A percentile compares a stretch with the other conserved stretches of the same genome.
Evolutionary conservation across 2,797 vertebrate species (phyloP).

Genomic region (Aplochiton taeniatus): DNA sequence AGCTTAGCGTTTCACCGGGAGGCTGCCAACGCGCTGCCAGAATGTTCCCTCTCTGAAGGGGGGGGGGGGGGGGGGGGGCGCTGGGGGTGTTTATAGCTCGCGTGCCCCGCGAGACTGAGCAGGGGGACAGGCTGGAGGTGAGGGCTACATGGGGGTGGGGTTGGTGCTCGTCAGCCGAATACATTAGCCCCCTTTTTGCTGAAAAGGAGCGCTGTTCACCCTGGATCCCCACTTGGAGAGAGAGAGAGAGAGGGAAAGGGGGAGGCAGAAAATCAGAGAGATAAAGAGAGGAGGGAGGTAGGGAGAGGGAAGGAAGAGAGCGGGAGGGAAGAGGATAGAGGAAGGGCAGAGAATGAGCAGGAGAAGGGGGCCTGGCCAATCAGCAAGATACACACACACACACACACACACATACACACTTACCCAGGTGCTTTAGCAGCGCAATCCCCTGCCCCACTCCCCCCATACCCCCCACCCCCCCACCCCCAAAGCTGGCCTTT

Average conservation of each 20-base stretch:
- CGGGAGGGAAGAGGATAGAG: no score
- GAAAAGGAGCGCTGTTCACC: slow-evolving; percentile 61
- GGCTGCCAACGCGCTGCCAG: slow-evolving; percentile 12
- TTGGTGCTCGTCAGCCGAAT: slow-evolving; percentile 63
- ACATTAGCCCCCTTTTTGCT: slow-evolving; percentile 56
- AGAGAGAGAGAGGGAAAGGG: background rate
- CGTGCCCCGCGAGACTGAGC: slow-evolving; percentile 16
- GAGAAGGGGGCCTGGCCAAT: background rate
- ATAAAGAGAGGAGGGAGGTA: slow-evolving; percentile 41
- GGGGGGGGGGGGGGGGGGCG: slow-evolving; percentile 52
- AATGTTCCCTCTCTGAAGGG: background rate
- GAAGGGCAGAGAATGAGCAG: no score
- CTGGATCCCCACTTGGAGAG: slow-evolving; percentile 42
- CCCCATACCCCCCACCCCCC: background rate
- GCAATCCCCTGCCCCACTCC: slow-evolving; percentile 29
- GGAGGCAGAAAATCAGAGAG: background rate
- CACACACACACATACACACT: slow-evolving; percentile 31
- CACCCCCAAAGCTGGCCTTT: background rate
- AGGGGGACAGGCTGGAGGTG: slow-evolving; percentile 51
- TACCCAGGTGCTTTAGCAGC: background rate
- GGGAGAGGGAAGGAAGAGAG: background rate
- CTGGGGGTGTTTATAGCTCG: slow-evolving; percentile 47
- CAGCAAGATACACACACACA: slow-evolving; percentile 21
- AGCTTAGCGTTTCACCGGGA: slow-evolving; percentile 45
- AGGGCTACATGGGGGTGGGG: slow-evolving; percentile 55